A percentile compares a stretch with the other conserved stretches of the same genome.
These are phyloP conservation scores for Myrmophylax atrothorax DNA, from an alignment of 2,113 vertebrate species.

Conservation along the genomic window DNA sequence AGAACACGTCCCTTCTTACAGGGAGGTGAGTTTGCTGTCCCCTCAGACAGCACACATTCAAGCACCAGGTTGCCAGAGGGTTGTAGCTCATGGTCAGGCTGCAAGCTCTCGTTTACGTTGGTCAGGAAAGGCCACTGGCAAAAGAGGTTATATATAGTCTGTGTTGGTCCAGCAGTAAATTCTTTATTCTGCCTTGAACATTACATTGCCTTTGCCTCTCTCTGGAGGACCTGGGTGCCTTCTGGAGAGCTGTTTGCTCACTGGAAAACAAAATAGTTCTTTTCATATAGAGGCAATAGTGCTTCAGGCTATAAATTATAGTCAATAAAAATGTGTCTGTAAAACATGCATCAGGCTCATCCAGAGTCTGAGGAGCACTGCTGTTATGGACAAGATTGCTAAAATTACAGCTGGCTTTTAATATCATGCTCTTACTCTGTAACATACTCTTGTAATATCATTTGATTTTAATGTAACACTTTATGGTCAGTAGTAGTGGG, in stretches of 20 bases:
- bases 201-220: background rate
- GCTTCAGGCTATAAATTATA: conserved; percentile 7
- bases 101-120: background rate
- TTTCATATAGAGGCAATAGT: background rate
- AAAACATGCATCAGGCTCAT: background rate
- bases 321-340: background rate
- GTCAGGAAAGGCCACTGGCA: background rate
- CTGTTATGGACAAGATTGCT: background rate
- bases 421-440: background rate
- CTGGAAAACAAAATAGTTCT: background rate
- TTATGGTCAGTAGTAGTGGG: background rate
- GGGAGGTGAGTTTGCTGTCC: background rate
- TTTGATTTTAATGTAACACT: conserved; percentile 8
- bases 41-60: background rate
- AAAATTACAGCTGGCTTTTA: conserved; percentile 36
- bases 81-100: background rate
- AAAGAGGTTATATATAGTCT: background rate
- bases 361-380: background rate
- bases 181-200: background rate
- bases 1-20: background rate
- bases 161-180: background rate
- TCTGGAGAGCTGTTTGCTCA: background rate
- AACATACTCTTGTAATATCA: background rate
- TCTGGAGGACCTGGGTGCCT: background rate
- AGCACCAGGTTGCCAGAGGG: background rate